Base-by-base conservation (phyloP, 2,113 vertebrate genomes). In the Thryonomys swinderianus region DNA sequence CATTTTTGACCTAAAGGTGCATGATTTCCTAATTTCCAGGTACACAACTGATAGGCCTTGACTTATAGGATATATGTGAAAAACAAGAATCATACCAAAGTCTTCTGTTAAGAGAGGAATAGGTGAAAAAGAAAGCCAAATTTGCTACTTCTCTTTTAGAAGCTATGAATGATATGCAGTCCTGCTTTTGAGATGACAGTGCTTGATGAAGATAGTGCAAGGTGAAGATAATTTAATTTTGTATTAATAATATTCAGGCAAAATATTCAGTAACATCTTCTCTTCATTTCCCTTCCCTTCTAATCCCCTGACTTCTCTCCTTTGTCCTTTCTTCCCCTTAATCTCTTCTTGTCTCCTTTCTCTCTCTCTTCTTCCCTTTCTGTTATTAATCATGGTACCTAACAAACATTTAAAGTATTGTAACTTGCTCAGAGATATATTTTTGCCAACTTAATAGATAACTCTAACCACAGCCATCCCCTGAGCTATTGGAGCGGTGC, bases 311-410 rank as follows among this genome's bases (percentile, higher is more conserved):
- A 9, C 13, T 7, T 16, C 9, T 11, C 1, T 30, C 11, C 25
- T 1, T 34, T 27, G 0, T 10, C 17, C 0, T 11, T 2, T 32
- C 7, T 8, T 78, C 9, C 40, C 7, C 27, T 6, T 51, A n/a
- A 9, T 25, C 40, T 23, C 37, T 81, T 67, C 37, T 71, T 71
- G 67, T 20, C 20, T 2, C 2, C 20, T 30, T 53, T 42, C 23
- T 73, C 20, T 30, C 40, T 42, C 23, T 73, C 9, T 8, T 45
- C 66, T 66, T 74, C 27, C n/a, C 83, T 48, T 92, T 61, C 51
- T 27, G 23, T 8, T 67, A 90, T 51, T 71, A 61, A 53, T 17
- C 32, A 40, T 4, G 74, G 55, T 89, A 78, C 18, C 64, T 78
- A 13, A 90, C 64, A 61, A 84, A 32, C 16, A 10, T 37, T 7